Evolutionary conservation across 2,113 vertebrate species (phyloP).

Genomic region (Lophochroa leadbeateri): DNA sequence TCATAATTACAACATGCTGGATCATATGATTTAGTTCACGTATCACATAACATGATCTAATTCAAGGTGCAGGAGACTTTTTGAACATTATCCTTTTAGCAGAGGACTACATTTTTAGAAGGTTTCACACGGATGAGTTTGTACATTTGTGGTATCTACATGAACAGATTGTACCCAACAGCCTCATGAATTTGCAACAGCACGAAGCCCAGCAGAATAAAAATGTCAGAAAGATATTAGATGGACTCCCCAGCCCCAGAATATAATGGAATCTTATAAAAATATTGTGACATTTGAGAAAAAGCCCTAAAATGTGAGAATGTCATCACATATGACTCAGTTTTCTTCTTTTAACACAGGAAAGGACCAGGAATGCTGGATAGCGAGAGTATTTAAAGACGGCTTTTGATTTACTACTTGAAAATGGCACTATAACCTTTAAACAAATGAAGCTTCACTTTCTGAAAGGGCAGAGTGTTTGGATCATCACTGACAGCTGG

Average conservation of each 20-base stretch:
- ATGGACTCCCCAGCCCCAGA: not conserved
- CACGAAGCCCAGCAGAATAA: not conserved
- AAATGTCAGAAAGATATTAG: not conserved
- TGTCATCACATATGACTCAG: not conserved
- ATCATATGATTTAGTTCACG: not conserved
- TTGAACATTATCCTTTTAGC: not conserved
- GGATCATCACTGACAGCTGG: not conserved
- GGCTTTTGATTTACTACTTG: slow-evolving; percentile 18
- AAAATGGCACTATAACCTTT: slow-evolving; percentile 23
- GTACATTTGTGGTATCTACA: not conserved
- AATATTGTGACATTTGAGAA: not conserved
- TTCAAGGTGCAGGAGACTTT: not conserved
- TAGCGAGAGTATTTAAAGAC: not conserved
- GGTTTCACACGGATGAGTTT: not conserved
- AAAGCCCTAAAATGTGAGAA: not conserved
- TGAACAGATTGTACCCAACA: not conserved
- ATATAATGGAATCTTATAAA: not conserved
- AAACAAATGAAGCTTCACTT: slow-evolving; percentile 18
- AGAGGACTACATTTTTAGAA: not conserved
- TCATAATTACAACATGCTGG: not conserved
- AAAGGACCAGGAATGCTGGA: not conserved
- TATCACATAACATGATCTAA: not conserved
- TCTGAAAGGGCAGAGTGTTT: slow-evolving; percentile 12
- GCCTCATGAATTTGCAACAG: not conserved
- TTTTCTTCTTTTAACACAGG: not conserved